Conservation (phyloP, 2,888 invertebrate genomes). For the Lysandra bellargus region DNA sequence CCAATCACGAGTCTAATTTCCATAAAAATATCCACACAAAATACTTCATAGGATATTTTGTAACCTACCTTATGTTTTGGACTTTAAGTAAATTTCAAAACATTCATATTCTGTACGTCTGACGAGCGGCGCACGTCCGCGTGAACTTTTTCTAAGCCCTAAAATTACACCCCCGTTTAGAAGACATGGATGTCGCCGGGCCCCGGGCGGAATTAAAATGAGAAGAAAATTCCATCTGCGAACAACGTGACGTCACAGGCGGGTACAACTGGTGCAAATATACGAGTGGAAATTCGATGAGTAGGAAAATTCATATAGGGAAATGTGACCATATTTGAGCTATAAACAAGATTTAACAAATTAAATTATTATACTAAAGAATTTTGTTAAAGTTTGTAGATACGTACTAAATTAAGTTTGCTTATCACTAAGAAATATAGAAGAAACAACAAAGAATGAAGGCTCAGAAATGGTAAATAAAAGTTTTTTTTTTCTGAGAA, state of each 20-base stretch:
- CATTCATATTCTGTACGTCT: constrained; percentile 22
- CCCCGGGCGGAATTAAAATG: constrained; percentile 40
- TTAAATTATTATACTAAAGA: too few relatives aligned
- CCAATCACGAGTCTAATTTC: too few relatives aligned
- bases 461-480: background rate
- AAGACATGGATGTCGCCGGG: constrained; percentile 40
- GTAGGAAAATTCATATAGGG: background rate
- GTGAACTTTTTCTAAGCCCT: constrained; percentile 38
- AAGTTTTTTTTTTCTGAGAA: background rate
- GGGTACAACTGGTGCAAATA: constrained; percentile 14
- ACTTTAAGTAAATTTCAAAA: background rate
- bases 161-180: constrained; percentile 42
- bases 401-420: too few relatives aligned
- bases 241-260: constrained; percentile 32
- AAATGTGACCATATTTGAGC: background rate
- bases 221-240: constrained; percentile 37
- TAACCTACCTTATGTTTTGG: background rate
- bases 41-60: too few relatives aligned
- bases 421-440: too few relatives aligned
- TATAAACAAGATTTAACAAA: background rate
- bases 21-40: too few relatives aligned
- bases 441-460: background rate
- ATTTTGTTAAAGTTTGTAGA: too few relatives aligned
- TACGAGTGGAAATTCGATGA: background rate
- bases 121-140: constrained; percentile 10